Base-by-base conservation (phyloP, 2,797 vertebrate species). In the Platalea minor region DNA sequence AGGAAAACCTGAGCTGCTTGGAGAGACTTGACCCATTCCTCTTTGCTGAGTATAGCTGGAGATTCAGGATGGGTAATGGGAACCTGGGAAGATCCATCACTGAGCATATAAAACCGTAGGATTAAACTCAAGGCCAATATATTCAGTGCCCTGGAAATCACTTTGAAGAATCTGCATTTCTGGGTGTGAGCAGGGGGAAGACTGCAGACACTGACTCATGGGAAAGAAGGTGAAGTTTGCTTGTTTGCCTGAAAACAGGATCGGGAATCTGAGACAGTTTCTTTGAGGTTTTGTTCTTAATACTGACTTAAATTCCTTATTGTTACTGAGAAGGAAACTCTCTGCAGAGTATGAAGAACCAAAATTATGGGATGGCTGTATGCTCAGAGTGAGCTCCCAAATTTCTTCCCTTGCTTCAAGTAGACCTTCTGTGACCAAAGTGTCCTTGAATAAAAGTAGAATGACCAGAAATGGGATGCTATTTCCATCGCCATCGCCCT, bases 371-470 rank as follows among this genome's bases (percentile, higher is more conserved):
- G 56, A 72, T 75, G 12, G 11, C 28, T 91, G 2, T 45, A 29
- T 29, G 24, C 39, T 92, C 11, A 53, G 51, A 4, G 23, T 74
- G 59, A 82, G 45, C 29, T 85, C 92, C 29, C 8, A 75, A 65
- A 48, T 93, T 93, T 84, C 50, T 26, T 92, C 57, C 11, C 28
- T 67, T 83, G 50, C 20, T 91, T 94, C 75, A 80, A 75, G 73
- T 61, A 86, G 57, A 78, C 21, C 4, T 69, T 77, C 60, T 85
- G 41, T 85, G 29, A 88, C 77, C 69, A 88, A 79, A 90, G 28
- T 68, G n/a, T 78, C 29, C 63, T 77, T 87, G 59, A 79, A 63
- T 60, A 67, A 63, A 94, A 79, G 91, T 87, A 70, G 64, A 88
- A 83, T 85, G 43, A 74, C 57, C 56, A 64, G 48, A 95, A 97